Evolutionary conservation across 2,113 vertebrate species (phyloP).

Genomic region (Oxygymnocypris stewartii): DNA sequence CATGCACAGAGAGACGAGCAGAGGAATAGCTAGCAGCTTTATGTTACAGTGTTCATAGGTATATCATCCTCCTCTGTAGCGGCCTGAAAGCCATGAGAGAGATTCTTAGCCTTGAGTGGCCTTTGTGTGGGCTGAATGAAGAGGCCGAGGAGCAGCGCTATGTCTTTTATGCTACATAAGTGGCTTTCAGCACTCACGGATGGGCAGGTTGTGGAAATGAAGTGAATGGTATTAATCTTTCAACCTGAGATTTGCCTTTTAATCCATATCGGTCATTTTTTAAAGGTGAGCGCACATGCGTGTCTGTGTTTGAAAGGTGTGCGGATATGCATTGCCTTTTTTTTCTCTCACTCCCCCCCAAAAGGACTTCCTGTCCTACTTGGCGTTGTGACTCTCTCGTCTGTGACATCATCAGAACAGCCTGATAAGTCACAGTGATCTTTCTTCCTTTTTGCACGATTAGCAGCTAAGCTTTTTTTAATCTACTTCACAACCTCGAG

Average conservation of each 20-base stretch:
- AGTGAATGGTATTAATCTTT: slow-evolving; percentile 43
- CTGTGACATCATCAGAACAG: slow-evolving; percentile 10
- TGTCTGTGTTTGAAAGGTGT: slow-evolving; percentile 14
- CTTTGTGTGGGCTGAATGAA: slow-evolving; percentile 43
- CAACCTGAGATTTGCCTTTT: slow-evolving; percentile 39
- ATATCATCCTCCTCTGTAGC: slow-evolving; percentile 12
- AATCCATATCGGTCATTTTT: slow-evolving; percentile 38
- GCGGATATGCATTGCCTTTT: neutral
- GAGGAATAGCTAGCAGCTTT: slow-evolving; percentile 27
- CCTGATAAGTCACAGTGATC: slow-evolving; percentile 19
- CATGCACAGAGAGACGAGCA: neutral
- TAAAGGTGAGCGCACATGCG: slow-evolving; percentile 2
- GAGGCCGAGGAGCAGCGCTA: slow-evolving; percentile 26
- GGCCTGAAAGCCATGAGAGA: slow-evolving; percentile 30
- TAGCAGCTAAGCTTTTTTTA: slow-evolving; percentile 33
- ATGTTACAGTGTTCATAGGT: slow-evolving; percentile 30
- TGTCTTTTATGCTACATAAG: slow-evolving; percentile 37
- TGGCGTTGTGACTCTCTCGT: neutral
- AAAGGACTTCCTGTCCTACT: slow-evolving; percentile 1
- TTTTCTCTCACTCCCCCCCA: neutral
- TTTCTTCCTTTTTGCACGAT: slow-evolving; percentile 18
- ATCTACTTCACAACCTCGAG: slow-evolving; percentile 15
- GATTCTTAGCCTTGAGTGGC: slow-evolving; percentile 47
- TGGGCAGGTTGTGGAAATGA: slow-evolving; percentile 38
- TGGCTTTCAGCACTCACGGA: slow-evolving; percentile 28